A percentile compares a stretch with the other conserved stretches of the same genome.
Evolutionary conservation across 1,140 invertebrate genomes (phyloP).

Genomic region (Pachyrhynchus sulphureomaculatus): DNA sequence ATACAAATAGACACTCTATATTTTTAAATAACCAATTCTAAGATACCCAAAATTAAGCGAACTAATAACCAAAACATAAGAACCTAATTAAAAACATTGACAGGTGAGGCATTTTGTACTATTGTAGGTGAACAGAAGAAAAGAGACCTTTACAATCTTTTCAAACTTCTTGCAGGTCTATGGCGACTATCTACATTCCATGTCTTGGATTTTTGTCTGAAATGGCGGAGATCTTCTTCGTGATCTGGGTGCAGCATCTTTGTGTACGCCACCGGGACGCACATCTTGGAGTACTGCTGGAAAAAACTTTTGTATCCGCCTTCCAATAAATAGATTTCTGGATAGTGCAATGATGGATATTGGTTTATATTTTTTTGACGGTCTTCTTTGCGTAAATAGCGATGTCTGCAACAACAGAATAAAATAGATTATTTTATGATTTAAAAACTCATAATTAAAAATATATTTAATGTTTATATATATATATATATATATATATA

Average conservation of each 20-base stretch:
- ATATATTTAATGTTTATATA: no score
- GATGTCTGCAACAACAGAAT: slow-evolving; percentile 61
- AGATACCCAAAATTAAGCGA: background rate
- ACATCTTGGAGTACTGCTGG: slow-evolving; percentile 67
- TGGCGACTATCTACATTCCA: slow-evolving; percentile 56
- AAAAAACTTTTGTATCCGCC: slow-evolving; percentile 94
- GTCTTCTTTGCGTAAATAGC: slow-evolving; percentile 83
- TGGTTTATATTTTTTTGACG: slow-evolving; percentile 75
- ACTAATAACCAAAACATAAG: background rate
- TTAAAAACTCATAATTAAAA: background rate
- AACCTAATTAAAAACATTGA: background rate
- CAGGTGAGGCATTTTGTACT: slow-evolving; percentile 24
- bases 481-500: no score
- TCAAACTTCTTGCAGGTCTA: slow-evolving; percentile 24
- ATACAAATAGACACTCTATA: background rate
- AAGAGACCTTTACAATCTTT: slow-evolving; percentile 27
- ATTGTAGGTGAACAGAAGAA: slow-evolving; percentile 3
- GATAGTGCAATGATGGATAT: slow-evolving; percentile 89
- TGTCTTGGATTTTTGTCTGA: slow-evolving; percentile 77
- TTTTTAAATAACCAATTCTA: no score
- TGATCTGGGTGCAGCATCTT: slow-evolving; percentile 79
- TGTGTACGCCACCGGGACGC: slow-evolving; percentile 73
- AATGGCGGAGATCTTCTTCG: slow-evolving; percentile 69
- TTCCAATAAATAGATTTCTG: slow-evolving; percentile 92
- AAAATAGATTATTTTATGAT: background rate